Conservation (phyloP, 2,113 vertebrate species). For the Proterorhinus semilunaris region DNA sequence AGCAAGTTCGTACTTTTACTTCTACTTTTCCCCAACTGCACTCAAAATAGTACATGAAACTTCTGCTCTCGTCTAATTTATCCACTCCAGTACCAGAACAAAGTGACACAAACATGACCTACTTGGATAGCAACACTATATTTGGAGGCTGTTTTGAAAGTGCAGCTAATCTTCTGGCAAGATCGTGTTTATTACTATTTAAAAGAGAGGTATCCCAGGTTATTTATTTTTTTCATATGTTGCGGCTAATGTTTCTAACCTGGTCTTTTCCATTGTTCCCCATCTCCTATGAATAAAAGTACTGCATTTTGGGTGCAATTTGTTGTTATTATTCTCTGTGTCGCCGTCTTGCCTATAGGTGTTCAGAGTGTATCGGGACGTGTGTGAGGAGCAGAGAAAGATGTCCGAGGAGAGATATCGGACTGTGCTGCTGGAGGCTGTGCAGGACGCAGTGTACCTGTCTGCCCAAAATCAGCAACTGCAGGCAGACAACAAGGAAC, state of each 20-base stretch:
- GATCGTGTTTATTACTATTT: neutral
- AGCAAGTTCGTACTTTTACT: too few relatives aligned
- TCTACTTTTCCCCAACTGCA: neutral
- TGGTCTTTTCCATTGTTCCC: too few relatives aligned
- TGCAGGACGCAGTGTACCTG: constrained; percentile 74
- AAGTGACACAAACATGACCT: neutral
- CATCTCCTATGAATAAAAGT: too few relatives aligned
- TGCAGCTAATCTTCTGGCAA: neutral
- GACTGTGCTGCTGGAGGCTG: constrained; percentile 74
- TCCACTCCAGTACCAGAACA: neutral
- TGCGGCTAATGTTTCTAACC: neutral
- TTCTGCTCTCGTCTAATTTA: neutral
- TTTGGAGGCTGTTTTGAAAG: neutral
- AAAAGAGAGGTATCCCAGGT: neutral
- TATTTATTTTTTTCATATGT: neutral
- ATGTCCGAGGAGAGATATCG: constrained; percentile 69
- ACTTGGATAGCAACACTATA: neutral
- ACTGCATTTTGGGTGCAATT: too few relatives aligned
- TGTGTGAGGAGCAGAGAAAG: constrained; percentile 75
- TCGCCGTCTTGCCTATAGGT: constrained; percentile 64
- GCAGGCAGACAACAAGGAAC: constrained; percentile 58
- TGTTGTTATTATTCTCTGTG: neutral
- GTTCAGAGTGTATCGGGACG: constrained; percentile 76
- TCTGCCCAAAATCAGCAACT: constrained; percentile 78
- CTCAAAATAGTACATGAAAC: neutral